Percentiles rank a stretch among this genome's conserved stretches.
Conservation (phyloP, 2,888 invertebrate species). For the Acanthococcus lagerstroemiae region DNA sequence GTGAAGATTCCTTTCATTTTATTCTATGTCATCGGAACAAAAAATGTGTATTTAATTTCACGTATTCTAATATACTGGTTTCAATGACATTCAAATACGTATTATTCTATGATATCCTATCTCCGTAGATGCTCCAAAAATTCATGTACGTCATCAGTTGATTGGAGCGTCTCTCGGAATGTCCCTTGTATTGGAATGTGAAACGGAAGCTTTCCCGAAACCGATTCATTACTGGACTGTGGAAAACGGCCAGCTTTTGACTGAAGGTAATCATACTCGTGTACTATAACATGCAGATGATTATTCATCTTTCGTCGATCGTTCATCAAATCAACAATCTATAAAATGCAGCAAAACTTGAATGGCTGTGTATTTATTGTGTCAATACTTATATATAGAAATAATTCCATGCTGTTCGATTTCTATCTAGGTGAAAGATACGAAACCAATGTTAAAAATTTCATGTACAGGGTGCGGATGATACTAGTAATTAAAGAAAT, state of each 20-base stretch:
- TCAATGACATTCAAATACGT: not conserved
- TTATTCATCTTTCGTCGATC: not conserved
- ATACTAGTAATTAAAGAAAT: slow-evolving; percentile 60
- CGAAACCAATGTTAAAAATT: slow-evolving; percentile 59
- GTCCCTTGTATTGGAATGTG: slow-evolving; percentile 32
- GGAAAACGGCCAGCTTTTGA: slow-evolving; percentile 31
- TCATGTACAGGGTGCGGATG: slow-evolving; percentile 66
- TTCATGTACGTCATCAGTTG: slow-evolving; percentile 33
- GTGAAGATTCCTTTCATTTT: too few species aligned
- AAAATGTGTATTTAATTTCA: too few species aligned
- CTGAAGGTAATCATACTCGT: slow-evolving; percentile 30
- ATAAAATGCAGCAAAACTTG: not conserved
- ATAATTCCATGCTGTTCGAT: not conserved
- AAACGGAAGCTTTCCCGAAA: slow-evolving; percentile 34
- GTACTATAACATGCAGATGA: too few species aligned
- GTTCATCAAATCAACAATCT: too few species aligned
- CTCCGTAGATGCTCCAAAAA: slow-evolving; percentile 33
- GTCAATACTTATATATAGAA: too few species aligned
- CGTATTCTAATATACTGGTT: not conserved
- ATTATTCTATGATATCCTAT: not conserved
- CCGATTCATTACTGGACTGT: slow-evolving; percentile 34
- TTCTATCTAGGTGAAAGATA: slow-evolving; percentile 45
- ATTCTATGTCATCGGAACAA: too few species aligned
- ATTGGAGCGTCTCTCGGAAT: slow-evolving; percentile 29
- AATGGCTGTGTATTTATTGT: too few species aligned